Percentiles rank a stretch among this genome's conserved stretches.
phyloP scores from a whole-genome alignment of 2,113 vertebrate species.

The Phalacrocorax carbo region DNA sequence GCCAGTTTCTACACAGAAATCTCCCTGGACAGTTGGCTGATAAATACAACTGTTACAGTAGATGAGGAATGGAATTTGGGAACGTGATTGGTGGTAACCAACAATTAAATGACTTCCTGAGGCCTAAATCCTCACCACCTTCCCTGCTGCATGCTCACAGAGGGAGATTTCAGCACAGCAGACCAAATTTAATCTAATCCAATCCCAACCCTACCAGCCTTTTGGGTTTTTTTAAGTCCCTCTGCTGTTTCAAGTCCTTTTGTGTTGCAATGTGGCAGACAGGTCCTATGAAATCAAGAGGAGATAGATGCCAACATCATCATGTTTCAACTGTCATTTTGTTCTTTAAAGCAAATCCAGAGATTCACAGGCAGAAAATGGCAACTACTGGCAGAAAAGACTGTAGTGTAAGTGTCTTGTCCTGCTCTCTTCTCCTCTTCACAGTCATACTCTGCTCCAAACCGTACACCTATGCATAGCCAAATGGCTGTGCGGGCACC shows the following conservation, averaged over 20 bases:
- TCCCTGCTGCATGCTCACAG: slow-evolving; percentile 23
- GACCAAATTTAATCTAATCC: not conserved
- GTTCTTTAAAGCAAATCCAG: not conserved
- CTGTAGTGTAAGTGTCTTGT: not conserved
- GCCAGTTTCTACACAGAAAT: not conserved
- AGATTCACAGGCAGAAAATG: not conserved
- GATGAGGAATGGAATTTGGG: not conserved
- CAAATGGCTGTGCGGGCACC: not conserved
- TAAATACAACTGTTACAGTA: not conserved
- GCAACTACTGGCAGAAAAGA: not conserved
- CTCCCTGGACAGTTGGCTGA: not conserved
- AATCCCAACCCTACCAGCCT: not conserved
- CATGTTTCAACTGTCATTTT: not conserved
- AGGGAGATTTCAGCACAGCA: not conserved
- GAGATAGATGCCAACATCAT: not conserved
- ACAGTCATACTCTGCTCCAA: not conserved
- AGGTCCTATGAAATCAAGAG: not conserved
- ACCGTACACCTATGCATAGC: not conserved
- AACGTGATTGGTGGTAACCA: not conserved
- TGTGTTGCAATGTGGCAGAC: not conserved
- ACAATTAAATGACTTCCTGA: not conserved
- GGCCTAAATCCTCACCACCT: not conserved
- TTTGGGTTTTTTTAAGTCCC: not conserved
- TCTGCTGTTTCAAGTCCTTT: not conserved
- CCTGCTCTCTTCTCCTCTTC: not conserved